Conservation (phyloP, 2,888 invertebrate species). For the Nycteola revayana region DNA sequence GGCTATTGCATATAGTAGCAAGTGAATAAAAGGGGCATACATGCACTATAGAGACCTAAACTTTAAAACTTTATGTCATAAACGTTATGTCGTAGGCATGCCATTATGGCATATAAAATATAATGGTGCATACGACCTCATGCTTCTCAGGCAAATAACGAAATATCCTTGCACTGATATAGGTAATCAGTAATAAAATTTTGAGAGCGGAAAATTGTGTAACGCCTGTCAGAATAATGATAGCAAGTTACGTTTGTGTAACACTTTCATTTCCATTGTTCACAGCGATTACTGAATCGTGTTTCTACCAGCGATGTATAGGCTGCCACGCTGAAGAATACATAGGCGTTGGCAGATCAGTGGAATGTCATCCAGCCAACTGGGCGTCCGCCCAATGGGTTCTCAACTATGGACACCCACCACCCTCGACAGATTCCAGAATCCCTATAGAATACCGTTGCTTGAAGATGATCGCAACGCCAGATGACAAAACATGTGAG, state of each 20-base stretch:
- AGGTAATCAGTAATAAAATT: not conserved
- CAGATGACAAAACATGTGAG: conserved; percentile 72
- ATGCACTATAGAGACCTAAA: no score
- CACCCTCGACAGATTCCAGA: conserved; percentile 64
- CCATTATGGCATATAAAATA: no score
- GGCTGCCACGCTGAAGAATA: conserved; percentile 61
- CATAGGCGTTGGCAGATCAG: conserved; percentile 40
- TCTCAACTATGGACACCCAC: conserved; percentile 67
- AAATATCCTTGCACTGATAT: not conserved
- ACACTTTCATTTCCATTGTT: conserved; percentile 1
- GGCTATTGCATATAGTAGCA: no score
- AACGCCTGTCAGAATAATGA: not conserved
- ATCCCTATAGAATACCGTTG: conserved; percentile 68
- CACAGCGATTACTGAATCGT: conserved; percentile 61
- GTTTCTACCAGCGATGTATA: conserved; percentile 65
- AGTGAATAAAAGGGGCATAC: no score
- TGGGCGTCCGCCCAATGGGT: conserved; percentile 72
- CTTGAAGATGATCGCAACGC: conserved; percentile 71
- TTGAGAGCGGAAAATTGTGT: no score
- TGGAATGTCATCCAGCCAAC: conserved; percentile 61
- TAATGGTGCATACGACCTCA: no score
- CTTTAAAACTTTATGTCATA: no score
- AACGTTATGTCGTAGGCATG: no score
- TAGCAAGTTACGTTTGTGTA: not conserved
- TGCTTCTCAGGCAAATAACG: not conserved